Conservation (phyloP, 2,888 invertebrate species). For the Panorpa germanica region DNA sequence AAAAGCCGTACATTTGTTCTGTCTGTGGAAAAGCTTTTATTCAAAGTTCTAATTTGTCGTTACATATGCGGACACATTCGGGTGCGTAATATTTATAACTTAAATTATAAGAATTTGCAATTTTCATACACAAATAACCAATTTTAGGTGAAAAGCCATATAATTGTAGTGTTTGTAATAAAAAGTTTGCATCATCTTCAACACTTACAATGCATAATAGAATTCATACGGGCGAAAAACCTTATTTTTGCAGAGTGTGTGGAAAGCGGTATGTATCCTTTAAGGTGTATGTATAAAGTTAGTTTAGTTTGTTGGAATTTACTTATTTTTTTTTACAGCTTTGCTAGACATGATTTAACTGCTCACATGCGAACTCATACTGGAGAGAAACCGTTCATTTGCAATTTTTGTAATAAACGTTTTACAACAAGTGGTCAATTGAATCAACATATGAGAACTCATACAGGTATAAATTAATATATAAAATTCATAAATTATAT, state of each 20-base stretch:
- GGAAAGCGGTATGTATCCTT: slow-evolving; percentile 20
- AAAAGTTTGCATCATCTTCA: slow-evolving; percentile 22
- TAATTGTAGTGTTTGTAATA: slow-evolving; percentile 19
- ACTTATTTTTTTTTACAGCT: slow-evolving; percentile 17
- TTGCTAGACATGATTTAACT: slow-evolving; percentile 24
- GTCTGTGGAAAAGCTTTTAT: slow-evolving; percentile 37
- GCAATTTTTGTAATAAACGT: slow-evolving; percentile 18
- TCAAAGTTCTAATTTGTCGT: slow-evolving; percentile 33
- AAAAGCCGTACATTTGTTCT: slow-evolving; percentile 35
- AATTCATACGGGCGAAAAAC: slow-evolving; percentile 23
- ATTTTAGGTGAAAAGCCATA: slow-evolving; percentile 14
- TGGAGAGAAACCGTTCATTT: slow-evolving; percentile 25
- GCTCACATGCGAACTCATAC: slow-evolving; percentile 33
- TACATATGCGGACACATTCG: slow-evolving; percentile 24
- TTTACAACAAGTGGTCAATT: slow-evolving; percentile 24
- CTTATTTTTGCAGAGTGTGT: slow-evolving; percentile 22
- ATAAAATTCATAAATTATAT: slow-evolving; percentile 2
- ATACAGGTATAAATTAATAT: slow-evolving; percentile 19
- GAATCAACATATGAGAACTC: slow-evolving; percentile 22
- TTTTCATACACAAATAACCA: neutral
- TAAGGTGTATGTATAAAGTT: slow-evolving; percentile 17
- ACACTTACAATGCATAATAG: slow-evolving; percentile 22
- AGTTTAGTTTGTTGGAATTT: neutral
- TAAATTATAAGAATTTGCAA: neutral
- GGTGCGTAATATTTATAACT: slow-evolving; percentile 22